Evolutionary conservation across 2,113 vertebrate species (phyloP).

Genomic region (Apodemus speciosus): DNA sequence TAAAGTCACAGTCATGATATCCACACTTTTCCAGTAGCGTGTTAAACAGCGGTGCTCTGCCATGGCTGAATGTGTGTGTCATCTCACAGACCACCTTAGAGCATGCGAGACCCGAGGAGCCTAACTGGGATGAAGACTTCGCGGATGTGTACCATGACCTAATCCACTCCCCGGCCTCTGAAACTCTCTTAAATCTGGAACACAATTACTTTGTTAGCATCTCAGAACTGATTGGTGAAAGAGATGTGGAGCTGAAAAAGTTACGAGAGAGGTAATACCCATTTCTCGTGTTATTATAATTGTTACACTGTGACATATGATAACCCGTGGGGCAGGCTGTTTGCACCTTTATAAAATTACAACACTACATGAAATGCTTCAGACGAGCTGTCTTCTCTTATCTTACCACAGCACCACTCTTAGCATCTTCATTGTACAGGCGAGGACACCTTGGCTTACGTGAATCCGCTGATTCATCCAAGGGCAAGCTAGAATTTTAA

Average conservation of each 20-base stretch:
- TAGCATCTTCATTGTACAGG: not conserved
- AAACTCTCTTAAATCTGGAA: conserved; percentile 96
- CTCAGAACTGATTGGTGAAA: conserved; percentile 96
- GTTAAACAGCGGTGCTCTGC: not conserved
- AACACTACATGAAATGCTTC: not conserved
- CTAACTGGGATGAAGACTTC: conserved; percentile 98
- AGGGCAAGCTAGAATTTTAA: not conserved
- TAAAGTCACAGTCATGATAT: not conserved
- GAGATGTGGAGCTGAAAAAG: conserved; percentile 97
- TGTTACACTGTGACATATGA: not conserved
- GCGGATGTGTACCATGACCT: conserved; percentile 97
- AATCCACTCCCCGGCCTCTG: conserved; percentile 98
- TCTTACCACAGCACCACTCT: not conserved
- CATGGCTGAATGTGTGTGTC: not conserved
- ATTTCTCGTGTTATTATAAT: conserved; percentile 12
- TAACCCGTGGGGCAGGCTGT: not conserved
- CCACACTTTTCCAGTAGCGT: not conserved
- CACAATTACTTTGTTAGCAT: conserved; percentile 99
- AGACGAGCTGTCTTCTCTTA: not conserved
- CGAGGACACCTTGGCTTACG: not conserved
- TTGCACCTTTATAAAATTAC: conserved; percentile 9
- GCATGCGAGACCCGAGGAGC: conserved; percentile 94
- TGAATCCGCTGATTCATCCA: not conserved
- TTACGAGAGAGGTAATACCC: conserved; percentile 92
- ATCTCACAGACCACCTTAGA: conserved; percentile 91